Conservation (phyloP, 2,113 vertebrate genomes). For the Egretta garzetta region DNA sequence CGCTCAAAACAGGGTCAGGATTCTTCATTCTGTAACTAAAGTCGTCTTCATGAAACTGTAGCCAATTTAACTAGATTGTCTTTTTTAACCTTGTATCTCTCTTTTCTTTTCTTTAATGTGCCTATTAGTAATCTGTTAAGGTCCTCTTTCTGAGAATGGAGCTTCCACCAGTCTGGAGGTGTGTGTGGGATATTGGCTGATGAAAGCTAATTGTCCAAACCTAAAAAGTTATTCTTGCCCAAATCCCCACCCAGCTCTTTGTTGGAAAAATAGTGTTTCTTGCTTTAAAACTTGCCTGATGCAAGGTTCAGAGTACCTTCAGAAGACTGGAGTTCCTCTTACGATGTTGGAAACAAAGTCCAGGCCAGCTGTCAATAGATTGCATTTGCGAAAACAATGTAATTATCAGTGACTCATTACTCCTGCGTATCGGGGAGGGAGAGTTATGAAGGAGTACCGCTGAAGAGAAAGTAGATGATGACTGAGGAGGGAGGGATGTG, state of each 20-base stretch:
- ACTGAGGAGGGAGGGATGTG: background rate
- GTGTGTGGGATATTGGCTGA: background rate
- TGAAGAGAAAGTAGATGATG: constrained; percentile 45
- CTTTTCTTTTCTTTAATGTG: background rate
- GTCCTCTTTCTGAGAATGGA: background rate
- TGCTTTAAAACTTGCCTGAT: background rate
- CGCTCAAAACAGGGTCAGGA: background rate
- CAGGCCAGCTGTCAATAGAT: background rate
- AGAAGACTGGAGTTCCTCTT: background rate
- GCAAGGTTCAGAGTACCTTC: background rate
- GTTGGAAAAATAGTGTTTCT: background rate
- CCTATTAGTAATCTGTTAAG: background rate
- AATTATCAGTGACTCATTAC: background rate
- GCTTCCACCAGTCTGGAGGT: background rate
- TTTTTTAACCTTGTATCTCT: background rate
- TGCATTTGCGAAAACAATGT: background rate
- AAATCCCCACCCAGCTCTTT: background rate
- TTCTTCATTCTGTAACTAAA: background rate
- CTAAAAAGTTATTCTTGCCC: background rate
- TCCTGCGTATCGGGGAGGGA: background rate
- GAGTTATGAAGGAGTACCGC: background rate
- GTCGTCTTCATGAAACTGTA: background rate
- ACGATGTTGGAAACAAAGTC: background rate
- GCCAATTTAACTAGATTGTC: background rate
- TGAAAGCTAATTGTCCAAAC: background rate